Percentiles rank a stretch among this genome's conserved stretches.
Conservation (phyloP, 92 coral and sea anemone genomes). For the Desmophyllum pertusum region DNA sequence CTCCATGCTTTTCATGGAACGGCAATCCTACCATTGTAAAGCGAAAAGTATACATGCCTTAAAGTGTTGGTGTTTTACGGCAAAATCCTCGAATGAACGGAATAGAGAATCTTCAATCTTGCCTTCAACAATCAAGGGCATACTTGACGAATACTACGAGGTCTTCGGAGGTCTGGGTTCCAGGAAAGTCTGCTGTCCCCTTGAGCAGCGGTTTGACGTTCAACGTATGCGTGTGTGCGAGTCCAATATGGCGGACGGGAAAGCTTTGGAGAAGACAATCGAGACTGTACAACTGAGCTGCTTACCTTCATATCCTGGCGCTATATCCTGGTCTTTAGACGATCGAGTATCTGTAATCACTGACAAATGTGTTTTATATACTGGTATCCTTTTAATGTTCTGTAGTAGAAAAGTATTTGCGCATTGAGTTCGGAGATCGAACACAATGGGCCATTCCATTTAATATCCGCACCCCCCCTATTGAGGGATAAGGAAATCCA, state of each 20-base stretch:
- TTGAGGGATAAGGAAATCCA: too few relatives aligned
- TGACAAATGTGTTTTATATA: slow-evolving; percentile 74
- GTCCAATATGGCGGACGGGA: slow-evolving; percentile 75
- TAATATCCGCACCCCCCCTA: too few relatives aligned
- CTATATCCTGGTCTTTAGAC: slow-evolving; percentile 87
- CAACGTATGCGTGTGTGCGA: slow-evolving; percentile 14
- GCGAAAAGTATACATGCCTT: not conserved
- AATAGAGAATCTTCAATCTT: not conserved
- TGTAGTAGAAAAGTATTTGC: not conserved
- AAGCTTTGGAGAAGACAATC: slow-evolving; percentile 31
- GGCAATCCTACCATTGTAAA: too few relatives aligned
- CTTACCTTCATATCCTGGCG: slow-evolving; percentile 64
- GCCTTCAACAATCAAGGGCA: slow-evolving; percentile 18
- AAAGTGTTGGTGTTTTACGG: not conserved
- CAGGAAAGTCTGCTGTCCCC: too few relatives aligned
- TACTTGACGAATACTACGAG: too few relatives aligned
- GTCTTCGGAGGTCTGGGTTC: too few relatives aligned
- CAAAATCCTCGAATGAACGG: slow-evolving; percentile 13
- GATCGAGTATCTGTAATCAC: slow-evolving; percentile 85
- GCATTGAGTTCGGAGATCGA: too few relatives aligned
- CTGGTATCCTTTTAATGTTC: slow-evolving; percentile 75
- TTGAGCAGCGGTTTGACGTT: not conserved
- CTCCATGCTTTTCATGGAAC: too few relatives aligned
- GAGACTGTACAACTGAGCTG: slow-evolving; percentile 57
- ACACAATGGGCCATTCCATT: too few relatives aligned